Percentiles rank a stretch among this genome's conserved stretches.
Conservation (phyloP, 2,888 invertebrate species). For the Metopia argyrocephala region DNA sequence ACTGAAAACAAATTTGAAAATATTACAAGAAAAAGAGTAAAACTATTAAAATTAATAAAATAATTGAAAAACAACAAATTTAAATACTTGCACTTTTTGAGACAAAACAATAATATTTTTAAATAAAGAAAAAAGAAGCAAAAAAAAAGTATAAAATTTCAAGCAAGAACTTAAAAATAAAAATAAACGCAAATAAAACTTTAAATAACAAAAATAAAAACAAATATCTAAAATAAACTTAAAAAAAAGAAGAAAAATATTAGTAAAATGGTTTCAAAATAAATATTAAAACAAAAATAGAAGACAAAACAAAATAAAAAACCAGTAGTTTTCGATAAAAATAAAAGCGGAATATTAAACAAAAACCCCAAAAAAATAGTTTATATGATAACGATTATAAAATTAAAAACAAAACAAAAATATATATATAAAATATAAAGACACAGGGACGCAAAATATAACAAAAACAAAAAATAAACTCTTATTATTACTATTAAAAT, state of each 20-base stretch:
- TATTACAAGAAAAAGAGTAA: slow-evolving; percentile 12
- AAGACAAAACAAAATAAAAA: slow-evolving; percentile 47
- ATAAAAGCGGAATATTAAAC: slow-evolving; percentile 54
- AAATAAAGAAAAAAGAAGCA: slow-evolving; percentile 23
- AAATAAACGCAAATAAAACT: slow-evolving; percentile 31
- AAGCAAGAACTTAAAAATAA: slow-evolving; percentile 17
- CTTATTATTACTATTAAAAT: not conserved
- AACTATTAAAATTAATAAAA: slow-evolving; percentile 10
- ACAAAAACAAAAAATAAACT: slow-evolving; percentile 48
- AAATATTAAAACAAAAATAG: slow-evolving; percentile 57
- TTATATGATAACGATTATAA: slow-evolving; percentile 50
- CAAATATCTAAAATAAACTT: slow-evolving; percentile 30
- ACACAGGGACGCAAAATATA: slow-evolving; percentile 63
- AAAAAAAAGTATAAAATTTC: slow-evolving; percentile 23
- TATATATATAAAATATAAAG: slow-evolving; percentile 59
- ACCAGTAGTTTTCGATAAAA: slow-evolving; percentile 59
- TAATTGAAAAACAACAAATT: slow-evolving; percentile 30
- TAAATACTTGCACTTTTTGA: slow-evolving; percentile 59
- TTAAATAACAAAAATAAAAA: slow-evolving; percentile 20
- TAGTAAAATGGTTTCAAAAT: slow-evolving; percentile 65
- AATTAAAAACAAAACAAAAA: slow-evolving; percentile 21
- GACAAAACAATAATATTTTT: slow-evolving; percentile 63
- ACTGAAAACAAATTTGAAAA: slow-evolving; percentile 42
- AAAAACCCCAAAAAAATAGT: slow-evolving; percentile 51
- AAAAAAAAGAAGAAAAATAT: slow-evolving; percentile 46